Base-by-base conservation (phyloP, 2,888 invertebrate species). In the Eupithecia tripunctaria region DNA sequence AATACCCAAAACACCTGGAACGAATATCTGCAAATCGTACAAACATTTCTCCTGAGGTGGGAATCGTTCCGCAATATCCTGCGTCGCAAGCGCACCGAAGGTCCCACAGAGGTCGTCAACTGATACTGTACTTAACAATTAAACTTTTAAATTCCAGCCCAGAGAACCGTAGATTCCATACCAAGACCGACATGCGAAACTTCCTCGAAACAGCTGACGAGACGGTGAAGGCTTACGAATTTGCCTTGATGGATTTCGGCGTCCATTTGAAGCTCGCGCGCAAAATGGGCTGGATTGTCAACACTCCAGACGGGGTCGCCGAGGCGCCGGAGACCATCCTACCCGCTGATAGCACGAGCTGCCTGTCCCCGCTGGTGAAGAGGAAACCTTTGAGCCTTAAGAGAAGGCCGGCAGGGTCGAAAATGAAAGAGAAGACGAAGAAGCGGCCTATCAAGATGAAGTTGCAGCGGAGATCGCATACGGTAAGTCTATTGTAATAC, bases 231-330 rank as follows among this genome's bases (percentile, higher is more conserved):
- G 76, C 80, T 0, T 92, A 88, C 75, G 89, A 90, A 60, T 68
- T 82, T 18, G 90, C 88, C 0, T 82, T 95, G 2, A 78, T 90
- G 59, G 95, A 95, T 78, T 95, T 95, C 66, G 93, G 94, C 1
- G 89, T 91, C 0, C 95, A 95, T 77, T 80, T 94, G 65, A 94
- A 94, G 78, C 80, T 93, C 29, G 84, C 95, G 0, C 82, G 94
- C 0, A 88, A 93, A 0, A 88, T 94, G 84, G 94, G 94, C 21
- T 95, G 94, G 94, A 89, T 90, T 73, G 75, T 82, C 0, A 81
- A 76, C 21, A 86, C 88, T 0, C 82, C 87, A 0, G 88, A 83
- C 12, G 89, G 87, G 0, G 73, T 79, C 0, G 78, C 82, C 0
- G 84, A 84, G 3, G 82, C 81, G 0, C 84, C 85, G 0, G 80